Evolutionary conservation across 2,797 vertebrate genomes (phyloP), one percentile per base, ranked within the genome.

Genomic region (Tiaroga cobitis): DNA sequence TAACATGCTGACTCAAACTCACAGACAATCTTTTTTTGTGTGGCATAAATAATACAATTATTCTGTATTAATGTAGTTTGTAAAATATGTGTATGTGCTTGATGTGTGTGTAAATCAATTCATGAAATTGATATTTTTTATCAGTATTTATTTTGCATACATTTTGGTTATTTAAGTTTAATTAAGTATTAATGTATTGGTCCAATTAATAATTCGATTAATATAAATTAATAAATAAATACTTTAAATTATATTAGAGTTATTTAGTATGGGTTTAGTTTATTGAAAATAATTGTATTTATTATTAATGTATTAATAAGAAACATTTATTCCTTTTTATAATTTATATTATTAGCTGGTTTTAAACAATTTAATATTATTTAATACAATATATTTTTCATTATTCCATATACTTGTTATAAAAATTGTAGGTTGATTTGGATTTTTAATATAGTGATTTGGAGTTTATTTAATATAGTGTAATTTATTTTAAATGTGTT

Each of bases 1-100:
- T 99, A 96, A 75, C n/a, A 39, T 68, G 43, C 69, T 19, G 26
- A 67, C 43, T 69, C 82, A 24, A 15, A 56, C 76, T 56, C 37
- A 56, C 13, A 86, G 51, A 76, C 15, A 70, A 7, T 6, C 1
- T 3, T 13, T 1, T 56, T 41, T 29, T 82, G 15, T 32, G 18
- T 70, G 21, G 11, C 37, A n/a, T 32, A 34, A 1, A 21, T 19
- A 19, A 54, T 19, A 8, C 5, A 18, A 51, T 19, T 18, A 51
- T 51, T 51, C 6, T 51, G 49, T 51, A 51, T 51, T 46, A 1
- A 46, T 49, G 15, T 49, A 49, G 46, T 49, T 49, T 49, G 46
- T 16, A 16, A 5, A 16, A 49, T 5, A 49, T 5, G 3, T 1
- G 11, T 13, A 4, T 43, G 32, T 34, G 29, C 29, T 29, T 29